A percentile compares a stretch with the other conserved stretches of the same genome.
Evolutionary conservation across 2,113 vertebrate species (phyloP).

Genomic region (Carlito syrichta): DNA sequence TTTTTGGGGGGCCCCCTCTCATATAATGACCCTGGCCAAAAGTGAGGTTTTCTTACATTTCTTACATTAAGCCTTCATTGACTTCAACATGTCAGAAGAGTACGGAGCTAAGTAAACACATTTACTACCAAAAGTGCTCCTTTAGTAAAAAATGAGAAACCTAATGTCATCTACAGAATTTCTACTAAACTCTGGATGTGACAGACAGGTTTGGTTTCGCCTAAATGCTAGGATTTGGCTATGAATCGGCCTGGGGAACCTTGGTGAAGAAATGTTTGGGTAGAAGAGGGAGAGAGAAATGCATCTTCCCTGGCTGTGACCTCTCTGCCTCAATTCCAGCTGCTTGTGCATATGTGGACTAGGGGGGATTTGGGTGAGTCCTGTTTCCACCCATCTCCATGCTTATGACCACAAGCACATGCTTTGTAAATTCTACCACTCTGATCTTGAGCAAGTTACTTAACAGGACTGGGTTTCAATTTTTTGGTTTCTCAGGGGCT

Average conservation of each 20-base stretch:
- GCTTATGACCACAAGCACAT: not conserved
- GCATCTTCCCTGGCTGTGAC: not conserved
- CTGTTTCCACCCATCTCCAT: not conserved
- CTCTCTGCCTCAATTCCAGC: not conserved
- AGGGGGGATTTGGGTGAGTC: not conserved
- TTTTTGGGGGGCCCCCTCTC: no score
- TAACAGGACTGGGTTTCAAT: not conserved
- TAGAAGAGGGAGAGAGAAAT: no score
- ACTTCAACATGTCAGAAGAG: not conserved
- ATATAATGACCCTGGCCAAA: not conserved
- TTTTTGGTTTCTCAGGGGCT: not conserved
- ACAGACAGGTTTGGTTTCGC: not conserved
- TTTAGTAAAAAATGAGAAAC: not conserved
- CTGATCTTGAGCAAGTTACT: not conserved
- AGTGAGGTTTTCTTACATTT: slow-evolving; percentile 13
- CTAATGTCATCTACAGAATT: not conserved
- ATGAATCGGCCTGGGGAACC: not conserved
- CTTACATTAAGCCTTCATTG: not conserved
- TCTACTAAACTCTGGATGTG: not conserved
- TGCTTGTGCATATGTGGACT: not conserved
- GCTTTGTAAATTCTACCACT: not conserved
- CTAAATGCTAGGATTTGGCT: not conserved
- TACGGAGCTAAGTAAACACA: not conserved
- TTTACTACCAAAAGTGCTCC: slow-evolving; percentile 16
- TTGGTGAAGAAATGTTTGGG: not conserved